Evolutionary conservation across 2,888 invertebrate species (phyloP).

Genomic region (Caenorhabditis wallacei): DNA sequence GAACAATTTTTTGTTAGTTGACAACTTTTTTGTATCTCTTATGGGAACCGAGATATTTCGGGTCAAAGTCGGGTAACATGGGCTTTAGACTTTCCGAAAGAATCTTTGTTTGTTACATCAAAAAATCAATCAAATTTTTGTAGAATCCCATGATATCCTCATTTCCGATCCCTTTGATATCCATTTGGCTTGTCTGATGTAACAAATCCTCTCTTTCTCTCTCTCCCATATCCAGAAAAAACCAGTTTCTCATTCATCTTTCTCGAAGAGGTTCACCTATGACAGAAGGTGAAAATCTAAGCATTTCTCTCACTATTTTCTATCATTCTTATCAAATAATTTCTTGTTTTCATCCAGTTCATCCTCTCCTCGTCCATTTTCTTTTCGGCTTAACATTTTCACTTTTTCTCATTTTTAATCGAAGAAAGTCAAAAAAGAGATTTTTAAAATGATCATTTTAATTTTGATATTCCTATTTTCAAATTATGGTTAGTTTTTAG

Average conservation of each 20-base stretch:
- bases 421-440: not conserved
- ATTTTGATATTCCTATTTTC: constrained; percentile 22
- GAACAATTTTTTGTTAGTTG: no score
- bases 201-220: constrained; percentile 11
- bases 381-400: not conserved
- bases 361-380: not conserved
- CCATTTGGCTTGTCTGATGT: constrained; percentile 28
- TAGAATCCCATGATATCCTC: no score
- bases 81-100: no score
- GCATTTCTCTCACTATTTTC: not conserved
- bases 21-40: no score
- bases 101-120: no score
- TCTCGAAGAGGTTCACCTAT: constrained; percentile 4
- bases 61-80: no score
- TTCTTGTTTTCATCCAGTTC: constrained; percentile 50
- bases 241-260: constrained; percentile 19
- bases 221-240: not conserved
- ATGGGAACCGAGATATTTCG: no score
- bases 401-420: not conserved
- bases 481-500: constrained; percentile 26
- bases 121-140: no score
- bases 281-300: constrained; percentile 36
- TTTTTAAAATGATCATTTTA: constrained; percentile 23
- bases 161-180: not conserved
- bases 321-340: constrained; percentile 19